Evolutionary conservation across 2,888 invertebrate genomes (phyloP).

Genomic region (Phortica okadai): DNA sequence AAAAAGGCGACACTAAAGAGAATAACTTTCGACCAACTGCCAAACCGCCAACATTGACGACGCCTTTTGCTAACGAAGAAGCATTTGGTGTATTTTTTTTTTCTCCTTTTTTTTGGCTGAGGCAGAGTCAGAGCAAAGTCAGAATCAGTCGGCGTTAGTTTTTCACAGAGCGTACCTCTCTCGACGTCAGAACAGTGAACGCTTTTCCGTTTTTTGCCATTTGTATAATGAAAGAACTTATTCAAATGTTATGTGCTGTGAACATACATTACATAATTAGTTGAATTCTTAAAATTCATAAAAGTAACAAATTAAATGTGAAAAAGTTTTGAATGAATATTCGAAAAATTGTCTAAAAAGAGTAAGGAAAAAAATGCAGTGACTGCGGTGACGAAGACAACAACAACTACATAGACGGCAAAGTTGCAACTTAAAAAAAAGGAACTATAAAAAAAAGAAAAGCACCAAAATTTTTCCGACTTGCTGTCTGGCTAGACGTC

Average conservation of each 20-base stretch:
- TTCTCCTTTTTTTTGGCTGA: neutral
- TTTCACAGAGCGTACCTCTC: constrained; percentile 55
- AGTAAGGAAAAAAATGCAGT: neutral
- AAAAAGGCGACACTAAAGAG: too few relatives aligned
- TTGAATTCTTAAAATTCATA: neutral
- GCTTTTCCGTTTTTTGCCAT: constrained; percentile 2
- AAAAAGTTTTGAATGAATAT: neutral
- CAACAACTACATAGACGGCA: neutral
- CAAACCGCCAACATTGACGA: constrained; percentile 49
- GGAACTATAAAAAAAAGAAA: neutral
- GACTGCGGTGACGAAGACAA: too few relatives aligned
- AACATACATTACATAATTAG: constrained; percentile 10
- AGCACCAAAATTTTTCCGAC: constrained; percentile 15
- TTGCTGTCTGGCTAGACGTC: constrained; percentile 14
- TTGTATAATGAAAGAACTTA: neutral
- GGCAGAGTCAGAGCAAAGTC: neutral
- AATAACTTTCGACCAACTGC: neutral
- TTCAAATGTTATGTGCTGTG: neutral
- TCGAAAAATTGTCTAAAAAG: constrained; percentile 3
- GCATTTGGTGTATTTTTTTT: constrained; percentile 42
- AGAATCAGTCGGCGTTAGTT: constrained; percentile 65
- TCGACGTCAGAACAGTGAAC: neutral
- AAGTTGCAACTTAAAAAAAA: neutral
- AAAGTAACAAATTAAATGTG: neutral
- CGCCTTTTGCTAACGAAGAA: constrained; percentile 61